phyloP scores from a whole-genome alignment of 2,797 vertebrate genomes.

The Aeoliscus strigatus region DNA sequence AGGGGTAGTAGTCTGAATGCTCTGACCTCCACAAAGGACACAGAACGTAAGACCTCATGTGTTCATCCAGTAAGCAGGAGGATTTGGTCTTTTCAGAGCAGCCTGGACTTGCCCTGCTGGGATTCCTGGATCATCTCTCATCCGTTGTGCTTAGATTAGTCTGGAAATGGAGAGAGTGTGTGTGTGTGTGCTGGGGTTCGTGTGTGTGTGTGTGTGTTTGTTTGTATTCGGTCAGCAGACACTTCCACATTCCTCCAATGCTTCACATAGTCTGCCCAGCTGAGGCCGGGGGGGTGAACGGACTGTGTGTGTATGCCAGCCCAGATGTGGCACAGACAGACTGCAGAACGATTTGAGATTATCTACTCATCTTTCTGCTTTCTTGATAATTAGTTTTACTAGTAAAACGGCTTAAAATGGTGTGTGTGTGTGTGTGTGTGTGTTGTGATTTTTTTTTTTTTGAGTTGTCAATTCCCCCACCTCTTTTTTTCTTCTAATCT shows the following conservation, averaged over 20 bases:
- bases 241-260: conserved; percentile 50
- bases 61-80: too few relatives aligned
- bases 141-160: conserved; percentile 21
- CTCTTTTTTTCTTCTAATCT: conserved; percentile 7
- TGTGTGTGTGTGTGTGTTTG: conserved; percentile 1
- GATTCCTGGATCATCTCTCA: conserved; percentile 10
- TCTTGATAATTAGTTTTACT: too few relatives aligned
- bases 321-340: conserved; percentile 37
- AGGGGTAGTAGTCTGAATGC: too few relatives aligned
- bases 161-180: not conserved
- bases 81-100: not conserved
- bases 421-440: not conserved
- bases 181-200: too few relatives aligned
- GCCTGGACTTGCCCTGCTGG: conserved; percentile 8
- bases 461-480: not conserved
- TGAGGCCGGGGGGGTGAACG: conserved; percentile 22
- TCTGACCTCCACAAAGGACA: too few relatives aligned
- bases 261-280: conserved; percentile 30
- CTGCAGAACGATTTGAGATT: too few relatives aligned
- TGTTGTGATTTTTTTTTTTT: not conserved
- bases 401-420: too few relatives aligned
- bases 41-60: too few relatives aligned
- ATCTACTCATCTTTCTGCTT: too few relatives aligned
- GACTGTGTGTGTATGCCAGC: conserved; percentile 12
- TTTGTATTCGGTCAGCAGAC: conserved; percentile 9